Evolutionary conservation across 2,797 vertebrate genomes (phyloP).

Genomic region (Mus minutoides): DNA sequence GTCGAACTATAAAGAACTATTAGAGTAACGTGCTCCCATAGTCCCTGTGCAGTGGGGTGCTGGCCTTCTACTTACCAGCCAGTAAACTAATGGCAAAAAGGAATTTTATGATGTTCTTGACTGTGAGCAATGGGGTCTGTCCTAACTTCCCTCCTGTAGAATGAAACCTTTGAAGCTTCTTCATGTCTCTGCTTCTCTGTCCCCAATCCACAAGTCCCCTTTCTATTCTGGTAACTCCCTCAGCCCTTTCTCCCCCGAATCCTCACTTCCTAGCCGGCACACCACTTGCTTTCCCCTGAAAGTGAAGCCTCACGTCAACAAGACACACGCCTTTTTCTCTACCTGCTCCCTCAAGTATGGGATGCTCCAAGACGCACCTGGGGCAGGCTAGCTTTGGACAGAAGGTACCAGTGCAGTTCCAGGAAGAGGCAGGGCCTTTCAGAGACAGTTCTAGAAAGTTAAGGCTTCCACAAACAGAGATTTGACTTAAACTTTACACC

Average conservation of each 20-base stretch:
- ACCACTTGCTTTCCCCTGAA: background rate
- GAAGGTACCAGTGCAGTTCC: background rate
- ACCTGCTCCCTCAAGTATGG: background rate
- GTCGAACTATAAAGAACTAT: background rate
- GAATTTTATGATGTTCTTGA: background rate
- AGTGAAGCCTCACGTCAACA: background rate
- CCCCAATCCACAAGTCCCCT: background rate
- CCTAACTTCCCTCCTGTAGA: background rate
- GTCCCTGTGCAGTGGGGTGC: background rate
- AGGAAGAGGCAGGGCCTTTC: background rate
- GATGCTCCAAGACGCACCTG: background rate
- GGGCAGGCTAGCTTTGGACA: background rate
- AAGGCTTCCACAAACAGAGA: background rate
- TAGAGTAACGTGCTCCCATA: background rate
- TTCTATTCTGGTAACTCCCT: background rate
- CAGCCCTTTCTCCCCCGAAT: background rate
- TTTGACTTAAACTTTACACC: slow-evolving; percentile 12
- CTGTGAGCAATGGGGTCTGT: background rate
- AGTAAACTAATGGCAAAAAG: background rate
- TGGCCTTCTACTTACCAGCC: background rate
- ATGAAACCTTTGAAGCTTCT: background rate
- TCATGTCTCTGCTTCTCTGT: background rate
- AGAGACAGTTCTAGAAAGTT: background rate
- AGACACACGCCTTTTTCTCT: background rate
- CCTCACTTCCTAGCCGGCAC: background rate